Base-by-base conservation (phyloP, 1,140 invertebrate species). In the Antheraea pernyi region DNA sequence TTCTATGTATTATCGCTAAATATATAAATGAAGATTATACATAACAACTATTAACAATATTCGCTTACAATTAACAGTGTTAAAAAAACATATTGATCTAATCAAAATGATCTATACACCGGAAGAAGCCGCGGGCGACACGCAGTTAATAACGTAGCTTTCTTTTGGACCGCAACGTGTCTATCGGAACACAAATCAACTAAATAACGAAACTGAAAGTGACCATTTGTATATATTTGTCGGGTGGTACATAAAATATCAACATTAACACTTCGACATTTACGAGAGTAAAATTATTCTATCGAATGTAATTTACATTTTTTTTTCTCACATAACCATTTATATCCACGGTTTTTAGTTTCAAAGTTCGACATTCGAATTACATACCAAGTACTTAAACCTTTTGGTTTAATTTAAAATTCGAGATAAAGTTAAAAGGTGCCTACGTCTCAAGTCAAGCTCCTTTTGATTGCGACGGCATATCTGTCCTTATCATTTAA, bases 141-240 rank as follows among this genome's bases (percentile, higher is more conserved):
- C 39, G 11, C 11, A 53, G 46, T 53, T 53, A 53, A 46, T 61
- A 36, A 30, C 30, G 65, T 68, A 19, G 53, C 65, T 73, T 74
- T 76, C 72, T 72, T 76, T 77, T 68, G 53, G 11, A 53, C 1
- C 46, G 13, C 16, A 53, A 53, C 46, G 46, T 6, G 19, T 19
- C 36, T 73, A 76, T 76, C 76, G 62, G 16, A 19, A 73, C 76
- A 75, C 71, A 68, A 80, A 80, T 78, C 79, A 78, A 80, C 78
- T 80, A 76, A 70, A 11, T 3, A 71, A 68, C 59, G 72, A 80
- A 76, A 78, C 73, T 53, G 73, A 80, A 77, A 78, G 76, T 37
- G 61, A 63, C 13, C 22, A 22, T 60, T 63, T 30, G 13, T 53
- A 16, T 53, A 53, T 53, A 16, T 53, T 53, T 53, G 30, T 30